Percentiles rank a stretch among this genome's conserved stretches.
Conservation (phyloP, 1,140 invertebrate genomes). For the Drosophila ananassae region DNA sequence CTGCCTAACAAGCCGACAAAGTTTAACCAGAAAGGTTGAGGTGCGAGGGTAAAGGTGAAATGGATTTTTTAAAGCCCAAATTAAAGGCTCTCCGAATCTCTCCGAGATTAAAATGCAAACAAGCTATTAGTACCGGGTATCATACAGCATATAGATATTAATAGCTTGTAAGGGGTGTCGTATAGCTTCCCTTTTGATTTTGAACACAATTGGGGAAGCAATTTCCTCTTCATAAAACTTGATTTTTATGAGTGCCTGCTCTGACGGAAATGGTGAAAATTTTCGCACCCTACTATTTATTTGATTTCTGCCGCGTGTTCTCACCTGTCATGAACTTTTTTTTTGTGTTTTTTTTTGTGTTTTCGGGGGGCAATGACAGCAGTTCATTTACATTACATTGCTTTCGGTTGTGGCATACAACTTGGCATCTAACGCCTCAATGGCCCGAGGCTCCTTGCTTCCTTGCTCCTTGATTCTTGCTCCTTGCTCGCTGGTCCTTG, state of each 20-base stretch:
- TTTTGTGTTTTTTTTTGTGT: neutral
- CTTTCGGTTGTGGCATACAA: neutral
- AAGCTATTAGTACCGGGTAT: no score
- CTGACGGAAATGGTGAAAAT: neutral
- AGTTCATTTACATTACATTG: constrained; percentile 49
- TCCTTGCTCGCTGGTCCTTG: neutral
- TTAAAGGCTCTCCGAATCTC: neutral
- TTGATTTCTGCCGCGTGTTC: constrained; percentile 26
- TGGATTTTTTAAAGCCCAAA: neutral
- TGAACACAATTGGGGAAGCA: neutral
- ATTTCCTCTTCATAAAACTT: constrained; percentile 1
- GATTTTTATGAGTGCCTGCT: neutral
- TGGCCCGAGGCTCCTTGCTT: neutral
- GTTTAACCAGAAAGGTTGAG: neutral
- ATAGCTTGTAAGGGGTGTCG: neutral
- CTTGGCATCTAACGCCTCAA: constrained; percentile 5
- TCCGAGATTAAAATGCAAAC: no score
- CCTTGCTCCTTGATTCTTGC: neutral
- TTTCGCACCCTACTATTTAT: constrained; percentile 26
- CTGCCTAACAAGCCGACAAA: constrained; percentile 13
- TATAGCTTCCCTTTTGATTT: neutral
- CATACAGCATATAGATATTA: no score
- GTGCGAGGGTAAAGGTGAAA: neutral
- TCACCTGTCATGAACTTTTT: constrained; percentile 41
- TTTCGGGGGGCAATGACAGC: constrained; percentile 30